Base-by-base conservation (phyloP, 2,797 vertebrate species). In the Hyperoplus immaculatus region DNA sequence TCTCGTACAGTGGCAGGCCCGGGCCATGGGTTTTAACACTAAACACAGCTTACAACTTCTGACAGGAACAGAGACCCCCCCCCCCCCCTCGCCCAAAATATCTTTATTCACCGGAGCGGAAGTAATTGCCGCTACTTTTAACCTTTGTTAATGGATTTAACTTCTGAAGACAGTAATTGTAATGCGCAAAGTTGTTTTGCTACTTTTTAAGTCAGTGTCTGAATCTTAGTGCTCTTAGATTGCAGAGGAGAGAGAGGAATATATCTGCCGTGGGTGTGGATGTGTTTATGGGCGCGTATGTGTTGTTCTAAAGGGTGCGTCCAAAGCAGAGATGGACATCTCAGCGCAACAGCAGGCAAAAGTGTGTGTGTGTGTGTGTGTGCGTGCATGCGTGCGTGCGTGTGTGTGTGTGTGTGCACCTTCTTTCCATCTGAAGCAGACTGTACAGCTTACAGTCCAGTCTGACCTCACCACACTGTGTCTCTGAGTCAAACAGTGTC, bases 241-340 rank as follows among this genome's bases (percentile, higher is more conserved):
- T 41, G 15, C 62, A 3, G 4, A 46, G 16, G 12, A 45, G 6
- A 45, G 29, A 10, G 46, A 15, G 1, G 42, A 41, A 6, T 56
- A 49, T 66, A 39, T 70, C 18, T 57, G 53, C 49, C 21, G 54
- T 51, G 57, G 50, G 63, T 18, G 72, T 9, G 78, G 29, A 6
- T 57, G 77, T 78, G 82, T 83, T 81, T 75, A 46, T 66, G 70
- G 53, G 70, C 47, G 61, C 61, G 75, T 78, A 10, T 91, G 83
- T 93, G 88, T 92, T 29, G 29, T 87, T 91, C 89, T 88, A 88
- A 85, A 89, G 88, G 89, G 92, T 84, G 90, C 56, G 90, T 89
- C 89, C 87, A 5, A 29, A 1, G 38, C 43, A 54, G 49, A 85
- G 94, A 95, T 94, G 73, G 54, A 67, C 64, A 95, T 95, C 93